phyloP scores from a whole-genome alignment of 1,140 invertebrate genomes.

The Neodiprion virginianus region DNA sequence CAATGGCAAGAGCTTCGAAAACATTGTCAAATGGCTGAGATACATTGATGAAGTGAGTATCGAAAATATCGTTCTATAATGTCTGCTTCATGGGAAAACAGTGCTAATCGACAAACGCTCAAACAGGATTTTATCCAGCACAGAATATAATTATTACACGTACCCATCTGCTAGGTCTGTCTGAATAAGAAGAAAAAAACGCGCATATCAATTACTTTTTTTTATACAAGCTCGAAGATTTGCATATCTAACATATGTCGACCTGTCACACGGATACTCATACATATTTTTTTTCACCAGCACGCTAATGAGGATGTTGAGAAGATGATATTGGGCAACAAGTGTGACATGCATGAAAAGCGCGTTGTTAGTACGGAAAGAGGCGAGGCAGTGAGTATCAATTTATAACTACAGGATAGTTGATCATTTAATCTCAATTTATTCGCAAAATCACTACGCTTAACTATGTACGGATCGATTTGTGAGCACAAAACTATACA shows the following conservation, averaged over 20 bases:
- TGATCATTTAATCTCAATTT: constrained; percentile 11
- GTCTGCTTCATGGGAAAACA: background rate
- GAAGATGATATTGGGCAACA: constrained; percentile 99
- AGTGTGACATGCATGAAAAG: constrained; percentile 99
- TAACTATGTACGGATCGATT: no score
- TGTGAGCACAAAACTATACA: no score
- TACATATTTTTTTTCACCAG: constrained; percentile 61
- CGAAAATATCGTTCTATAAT: background rate
- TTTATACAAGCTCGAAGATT: constrained; percentile 18
- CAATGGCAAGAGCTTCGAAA: constrained; percentile 98
- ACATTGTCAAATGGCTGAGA: constrained; percentile 97
- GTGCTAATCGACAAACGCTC: background rate
- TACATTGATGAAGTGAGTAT: constrained; percentile 90
- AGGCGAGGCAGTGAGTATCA: constrained; percentile 80
- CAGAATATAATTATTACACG: no score
- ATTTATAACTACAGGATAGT: background rate
- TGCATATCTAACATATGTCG: constrained; percentile 5
- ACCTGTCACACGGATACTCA: background rate
- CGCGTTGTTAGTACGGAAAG: constrained; percentile 89
- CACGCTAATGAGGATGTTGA: constrained; percentile 99
- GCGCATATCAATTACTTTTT: constrained; percentile 13
- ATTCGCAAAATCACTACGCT: no score
- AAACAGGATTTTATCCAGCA: no score
- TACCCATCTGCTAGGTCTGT: no score
- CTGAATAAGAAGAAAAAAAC: background rate